Base-by-base conservation (phyloP, 2,888 invertebrate species). In the Alviniconcha strummeri region DNA sequence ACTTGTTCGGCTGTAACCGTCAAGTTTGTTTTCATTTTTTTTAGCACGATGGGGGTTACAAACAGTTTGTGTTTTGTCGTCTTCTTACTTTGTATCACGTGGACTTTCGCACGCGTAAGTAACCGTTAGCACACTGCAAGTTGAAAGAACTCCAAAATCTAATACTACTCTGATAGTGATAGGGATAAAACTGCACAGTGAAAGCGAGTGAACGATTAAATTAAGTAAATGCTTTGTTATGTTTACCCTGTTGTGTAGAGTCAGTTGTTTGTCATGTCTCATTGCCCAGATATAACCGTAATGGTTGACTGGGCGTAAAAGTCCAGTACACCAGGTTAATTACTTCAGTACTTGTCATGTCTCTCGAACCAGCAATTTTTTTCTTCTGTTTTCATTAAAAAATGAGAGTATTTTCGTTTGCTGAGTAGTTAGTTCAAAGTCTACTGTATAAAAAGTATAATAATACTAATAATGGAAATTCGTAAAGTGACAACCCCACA, bases 71-170 rank as follows among this genome's bases (percentile, higher is more conserved):
- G 57, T 11, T 19, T 78, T 60, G 78, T 64, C 64, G 78, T 64
- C 78, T 78, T 19, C 64, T 64, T 78, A 36, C 5, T 78, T 52
- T 78, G 60, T 64, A 64, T 78, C 78, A 52, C 52, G 5, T 78
- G 60, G 78, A 76, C 76, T 56, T 13, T 17, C 69, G 6, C n/a
- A 52, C 13, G 52, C 13, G 78, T 78, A 64, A 77, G 77, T 77
- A 19, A 15, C n/a, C 17, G 74, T 54, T 75, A 6, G 54, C 72
- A 52, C 9, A 55, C 5, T 15, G 13, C 9, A 55, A 5, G 55
- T 17, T 17, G 17, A 55, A 15, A 5, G 8, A 55, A 6, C 4
- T 15, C 54, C 5, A 52, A 11, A 11, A 74, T 54, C 54, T 52
- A 74, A 52, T 5, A 54, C 13, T 52, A 9, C 13, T 54, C 52